These are phyloP conservation scores for Cercopithecus neglectus DNA, from an alignment of 2,797 vertebrate species.

Conservation along the genomic window DNA sequence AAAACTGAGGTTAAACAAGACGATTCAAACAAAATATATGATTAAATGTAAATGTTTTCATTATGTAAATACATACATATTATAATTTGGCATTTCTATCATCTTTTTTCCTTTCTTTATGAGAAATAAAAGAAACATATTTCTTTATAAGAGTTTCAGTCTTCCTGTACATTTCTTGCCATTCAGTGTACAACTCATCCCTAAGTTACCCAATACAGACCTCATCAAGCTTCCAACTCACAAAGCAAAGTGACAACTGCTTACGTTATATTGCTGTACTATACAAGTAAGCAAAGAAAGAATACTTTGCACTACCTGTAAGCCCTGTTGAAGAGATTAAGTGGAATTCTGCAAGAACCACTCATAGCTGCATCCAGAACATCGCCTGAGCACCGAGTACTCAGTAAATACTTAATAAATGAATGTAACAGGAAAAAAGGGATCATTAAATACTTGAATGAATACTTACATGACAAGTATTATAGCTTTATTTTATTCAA, in stretches of 20 bases:
- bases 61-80: background rate
- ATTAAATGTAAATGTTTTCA: background rate
- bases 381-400: background rate
- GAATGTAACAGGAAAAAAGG: conserved; percentile 16
- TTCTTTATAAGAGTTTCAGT: background rate
- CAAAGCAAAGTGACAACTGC: background rate
- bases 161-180: conserved; percentile 1
- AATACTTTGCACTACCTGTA: background rate
- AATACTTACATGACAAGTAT: conserved; percentile 37
- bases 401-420: conserved; percentile 63
- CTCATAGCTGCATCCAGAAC: background rate
- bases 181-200: background rate
- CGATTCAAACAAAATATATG: conserved; percentile 50
- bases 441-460: conserved; percentile 59
- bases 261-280: background rate
- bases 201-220: background rate
- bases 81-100: background rate
- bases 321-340: background rate
- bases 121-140: background rate
- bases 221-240: conserved; percentile 28
- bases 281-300: background rate
- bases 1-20: background rate
- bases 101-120: background rate
- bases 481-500: conserved; percentile 64
- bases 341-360: background rate